Base-by-base conservation (phyloP, 2,888 invertebrate genomes). In the Leptinotarsa rubiginosa region DNA sequence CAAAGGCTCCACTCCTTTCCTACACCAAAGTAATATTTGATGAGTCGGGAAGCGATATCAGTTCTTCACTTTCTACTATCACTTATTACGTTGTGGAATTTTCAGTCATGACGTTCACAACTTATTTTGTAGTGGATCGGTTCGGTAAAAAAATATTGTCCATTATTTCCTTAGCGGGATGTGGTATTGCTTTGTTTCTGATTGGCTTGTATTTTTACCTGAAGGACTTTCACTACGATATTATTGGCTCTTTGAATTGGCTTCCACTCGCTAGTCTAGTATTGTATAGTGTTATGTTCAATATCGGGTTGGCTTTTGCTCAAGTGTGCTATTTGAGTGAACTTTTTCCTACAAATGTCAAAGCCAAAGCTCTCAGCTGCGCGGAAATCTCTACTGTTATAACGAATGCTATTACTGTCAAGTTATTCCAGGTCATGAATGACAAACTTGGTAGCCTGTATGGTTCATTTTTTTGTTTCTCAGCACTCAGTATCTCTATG, bases 381-480 rank as follows among this genome's bases (percentile, higher is more conserved):
- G 89, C 90, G 0, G 89, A 91, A 22, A 86, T 91, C 66, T 88
- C 89, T 71, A 90, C 89, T 68, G 88, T 89, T 56, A 76, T 88
- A 1, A 86, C 88, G 65, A 89, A 88, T 0, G 89, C 89, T 54
- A 77, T 89, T 16, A 88, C 89, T 2, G 88, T 90, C 0, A 88
- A 90, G 71, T 86, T 89, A 16, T 89, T 89, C 75, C 88, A 89
- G 78, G 83, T 87, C 7, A 84, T 92, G 73, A 89, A 89, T 79
- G 91, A 92, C 80, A 85, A 86, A 7, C 91, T 89, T 75, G 92
- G 91, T 62, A 70, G 47, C 16, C 90, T 92, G 81, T 91, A 92
- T 85, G 89, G 91, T 82, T 91, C 92, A 77, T 93, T 93, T 85
- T 91, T 91, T 87, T 90, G 91, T 80, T 93, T 93, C 85, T 89